Evolutionary conservation across 2,888 invertebrate genomes (phyloP), one percentile per base, ranked within the genome.

Genomic region (Mesorhabditis spiculigera): DNA sequence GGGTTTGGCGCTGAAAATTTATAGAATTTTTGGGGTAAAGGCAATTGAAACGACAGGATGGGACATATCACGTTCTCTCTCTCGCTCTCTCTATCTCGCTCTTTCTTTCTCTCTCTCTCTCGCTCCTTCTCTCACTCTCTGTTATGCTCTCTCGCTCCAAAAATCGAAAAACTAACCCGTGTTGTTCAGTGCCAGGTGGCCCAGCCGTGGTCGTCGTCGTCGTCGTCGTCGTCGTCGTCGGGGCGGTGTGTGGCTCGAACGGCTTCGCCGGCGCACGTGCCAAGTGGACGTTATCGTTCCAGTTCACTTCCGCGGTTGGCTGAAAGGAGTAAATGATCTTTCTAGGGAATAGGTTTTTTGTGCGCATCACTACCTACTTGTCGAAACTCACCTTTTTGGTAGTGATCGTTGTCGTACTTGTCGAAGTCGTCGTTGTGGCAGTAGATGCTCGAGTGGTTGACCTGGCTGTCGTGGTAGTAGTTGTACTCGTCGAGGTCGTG

Each of bases 401-500:
- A 13, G 70, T 67, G 4, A 70, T 71, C 5, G 65, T 58, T 6
- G 74, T 44, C 13, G 68, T 43, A 4, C 65, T 67, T 28, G 72
- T 66, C 10, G 75, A 69, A n/a, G 72, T 65, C 10, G 78, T 65
- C 4, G 69, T 70, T 68, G 10, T 65, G 43, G 62, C 28, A 28
- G 68, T 43, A 43, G 72, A 42, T 28, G 45, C 5, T 3, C 63
- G 43, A 42, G 74, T 43, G 4, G 71, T 72, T 5, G 73, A 5
- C 4, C 66, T 43, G 72, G 16, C n/a, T 68, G 70, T 67, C 41
- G 71, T 64, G 8, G 71, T 72, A 3, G 72, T 58, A 45, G 69
- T 66, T 4, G 67, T 71, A 5, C 72, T 73, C n/a, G 71, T 72
- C 8, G 68, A 67, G n/a, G 71, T 71, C n/a, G 74, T 72, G 4